A percentile compares a stretch with the other conserved stretches of the same genome.
Conservation (phyloP, 2,113 vertebrate species). For the Ictalurus punctatus region DNA sequence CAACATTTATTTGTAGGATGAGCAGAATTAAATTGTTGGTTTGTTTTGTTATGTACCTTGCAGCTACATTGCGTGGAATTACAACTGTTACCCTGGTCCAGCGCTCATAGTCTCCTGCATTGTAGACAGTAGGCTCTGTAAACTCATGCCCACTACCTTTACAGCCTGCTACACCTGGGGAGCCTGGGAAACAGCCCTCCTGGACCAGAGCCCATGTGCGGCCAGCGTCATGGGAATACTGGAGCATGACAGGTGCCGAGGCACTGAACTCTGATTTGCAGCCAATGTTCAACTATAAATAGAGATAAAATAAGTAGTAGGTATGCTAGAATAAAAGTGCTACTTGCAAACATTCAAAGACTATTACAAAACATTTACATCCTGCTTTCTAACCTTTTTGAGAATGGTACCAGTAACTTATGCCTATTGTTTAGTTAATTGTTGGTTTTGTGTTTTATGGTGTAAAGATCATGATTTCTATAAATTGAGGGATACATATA, state of each 20-base stretch:
- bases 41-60: conserved; percentile 76
- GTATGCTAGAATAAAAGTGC: background rate
- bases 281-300: conserved; percentile 86
- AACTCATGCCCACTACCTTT: conserved; percentile 90
- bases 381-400: background rate
- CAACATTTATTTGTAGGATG: background rate
- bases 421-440: background rate
- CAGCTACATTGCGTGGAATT: conserved; percentile 85
- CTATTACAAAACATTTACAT: background rate
- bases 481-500: background rate
- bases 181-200: conserved; percentile 91
- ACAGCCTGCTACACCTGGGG: conserved; percentile 78
- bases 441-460: background rate
- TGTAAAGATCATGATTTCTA: background rate
- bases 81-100: conserved; percentile 93
- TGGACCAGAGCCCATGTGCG: conserved; percentile 91
- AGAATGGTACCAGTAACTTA: background rate
- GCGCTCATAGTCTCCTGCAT: conserved; percentile 89
- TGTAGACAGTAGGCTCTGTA: conserved; percentile 83
- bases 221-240: conserved; percentile 93
- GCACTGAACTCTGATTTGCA: conserved; percentile 86
- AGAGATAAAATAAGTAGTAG: background rate
- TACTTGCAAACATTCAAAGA: background rate
- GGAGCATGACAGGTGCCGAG: conserved; percentile 86
- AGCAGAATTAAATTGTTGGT: background rate